phyloP scores from a whole-genome alignment of 2,113 vertebrate genomes.

The Chunga burmeisteri region DNA sequence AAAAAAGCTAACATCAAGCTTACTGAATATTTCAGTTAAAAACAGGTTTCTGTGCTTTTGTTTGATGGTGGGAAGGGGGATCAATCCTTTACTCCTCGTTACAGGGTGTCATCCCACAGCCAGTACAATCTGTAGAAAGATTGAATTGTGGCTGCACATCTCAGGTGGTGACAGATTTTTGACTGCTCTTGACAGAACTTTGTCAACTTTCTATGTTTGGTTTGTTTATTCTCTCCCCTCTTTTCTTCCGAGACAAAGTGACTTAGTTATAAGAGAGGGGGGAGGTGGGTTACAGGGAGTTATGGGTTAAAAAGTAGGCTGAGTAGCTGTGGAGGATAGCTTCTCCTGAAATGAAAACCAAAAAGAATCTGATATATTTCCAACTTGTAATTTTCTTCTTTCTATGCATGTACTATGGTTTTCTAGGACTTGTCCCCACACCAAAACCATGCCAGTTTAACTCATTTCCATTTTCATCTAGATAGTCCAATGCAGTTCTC shows the following conservation, averaged over 20 bases:
- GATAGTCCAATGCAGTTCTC: background rate
- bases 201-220: background rate
- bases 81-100: background rate
- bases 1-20: background rate
- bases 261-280: background rate
- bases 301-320: background rate
- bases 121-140: background rate
- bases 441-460: background rate
- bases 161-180: background rate
- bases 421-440: background rate
- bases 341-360: background rate
- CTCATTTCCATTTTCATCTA: background rate
- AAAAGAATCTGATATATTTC: background rate
- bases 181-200: background rate
- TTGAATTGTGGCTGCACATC: background rate
- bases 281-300: background rate
- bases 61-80: background rate
- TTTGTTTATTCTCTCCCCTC: background rate
- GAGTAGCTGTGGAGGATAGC: background rate
- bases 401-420: rapidly evolving
- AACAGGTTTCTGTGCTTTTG: background rate
- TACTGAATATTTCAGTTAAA: background rate
- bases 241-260: background rate
- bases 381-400: background rate
- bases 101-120: background rate